Conservation (phyloP, 2,797 vertebrate genomes). For the Cygnus olor region DNA sequence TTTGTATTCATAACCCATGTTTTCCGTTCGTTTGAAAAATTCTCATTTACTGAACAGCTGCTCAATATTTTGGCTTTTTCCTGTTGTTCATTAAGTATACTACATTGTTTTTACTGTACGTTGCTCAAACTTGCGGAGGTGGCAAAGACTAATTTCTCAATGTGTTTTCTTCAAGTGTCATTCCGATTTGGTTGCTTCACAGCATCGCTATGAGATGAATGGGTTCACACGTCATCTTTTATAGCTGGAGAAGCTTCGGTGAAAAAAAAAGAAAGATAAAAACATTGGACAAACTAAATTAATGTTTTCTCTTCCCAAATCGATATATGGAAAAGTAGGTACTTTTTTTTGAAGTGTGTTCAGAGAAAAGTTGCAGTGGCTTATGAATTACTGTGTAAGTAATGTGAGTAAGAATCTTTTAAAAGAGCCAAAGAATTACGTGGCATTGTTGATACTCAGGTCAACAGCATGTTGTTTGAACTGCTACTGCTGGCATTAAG, state of each 20-base stretch:
- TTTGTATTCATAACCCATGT: background rate
- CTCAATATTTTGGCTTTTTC: background rate
- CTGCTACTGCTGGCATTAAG: background rate
- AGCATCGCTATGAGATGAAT: background rate
- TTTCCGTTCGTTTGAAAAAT: background rate
- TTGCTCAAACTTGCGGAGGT: background rate
- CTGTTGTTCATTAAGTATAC: background rate
- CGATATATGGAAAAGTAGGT: background rate
- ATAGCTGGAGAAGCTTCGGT: background rate
- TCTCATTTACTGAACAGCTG: background rate
- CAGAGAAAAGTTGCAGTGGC: background rate
- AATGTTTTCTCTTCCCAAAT: background rate
- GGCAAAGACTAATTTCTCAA: background rate
- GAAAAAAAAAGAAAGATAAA: background rate
- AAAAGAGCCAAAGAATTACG: background rate
- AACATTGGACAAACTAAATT: no score
- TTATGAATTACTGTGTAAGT: background rate
- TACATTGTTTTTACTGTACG: background rate
- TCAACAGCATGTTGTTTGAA: background rate
- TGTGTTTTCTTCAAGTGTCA: background rate
- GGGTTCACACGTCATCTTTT: background rate
- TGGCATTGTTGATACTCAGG: background rate
- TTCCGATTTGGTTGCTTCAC: background rate
- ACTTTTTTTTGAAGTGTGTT: background rate
- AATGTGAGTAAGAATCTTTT: background rate